A percentile compares a stretch with the other conserved stretches of the same genome.
Conservation (phyloP, 2,888 invertebrate species). For the Esperia sulphurella region DNA sequence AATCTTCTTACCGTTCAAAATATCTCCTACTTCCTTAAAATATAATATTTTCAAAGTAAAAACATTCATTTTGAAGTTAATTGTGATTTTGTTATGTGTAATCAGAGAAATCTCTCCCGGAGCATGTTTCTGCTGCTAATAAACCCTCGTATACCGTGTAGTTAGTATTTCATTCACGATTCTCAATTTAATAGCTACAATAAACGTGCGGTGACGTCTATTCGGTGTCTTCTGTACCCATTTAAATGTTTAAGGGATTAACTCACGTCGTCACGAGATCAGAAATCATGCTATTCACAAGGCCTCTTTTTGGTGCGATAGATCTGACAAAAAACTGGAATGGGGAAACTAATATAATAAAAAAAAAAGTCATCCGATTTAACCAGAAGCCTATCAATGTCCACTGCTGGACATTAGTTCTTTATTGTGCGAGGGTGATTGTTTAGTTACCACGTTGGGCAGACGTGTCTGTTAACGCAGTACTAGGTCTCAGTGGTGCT, state of each 20-base stretch:
- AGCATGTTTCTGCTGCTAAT: constrained; percentile 1
- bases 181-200: constrained; percentile 13
- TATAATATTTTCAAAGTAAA: background rate
- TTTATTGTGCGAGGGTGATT: too few relatives aligned
- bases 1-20: too few relatives aligned
- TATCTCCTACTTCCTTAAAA: too few relatives aligned
- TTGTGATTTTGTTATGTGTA: background rate
- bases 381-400: too few relatives aligned
- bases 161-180: constrained; percentile 16
- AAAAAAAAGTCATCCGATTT: too few relatives aligned
- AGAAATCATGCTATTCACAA: constrained; percentile 4
- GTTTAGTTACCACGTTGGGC: too few relatives aligned
- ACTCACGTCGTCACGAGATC: background rate
- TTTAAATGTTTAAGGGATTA: background rate
- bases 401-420: too few relatives aligned
- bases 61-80: background rate
- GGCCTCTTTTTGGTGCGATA: too few relatives aligned
- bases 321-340: too few relatives aligned
- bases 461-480: too few relatives aligned
- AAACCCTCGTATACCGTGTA: constrained; percentile 4
- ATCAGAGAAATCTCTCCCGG: background rate
- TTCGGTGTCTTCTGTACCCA: background rate
- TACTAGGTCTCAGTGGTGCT: too few relatives aligned
- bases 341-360: too few relatives aligned
- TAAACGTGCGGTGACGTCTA: constrained; percentile 2